Evolutionary conservation across 64 coral and sea anemone genomes (phyloP).

Genomic region (Astreopora myriophthalma): DNA sequence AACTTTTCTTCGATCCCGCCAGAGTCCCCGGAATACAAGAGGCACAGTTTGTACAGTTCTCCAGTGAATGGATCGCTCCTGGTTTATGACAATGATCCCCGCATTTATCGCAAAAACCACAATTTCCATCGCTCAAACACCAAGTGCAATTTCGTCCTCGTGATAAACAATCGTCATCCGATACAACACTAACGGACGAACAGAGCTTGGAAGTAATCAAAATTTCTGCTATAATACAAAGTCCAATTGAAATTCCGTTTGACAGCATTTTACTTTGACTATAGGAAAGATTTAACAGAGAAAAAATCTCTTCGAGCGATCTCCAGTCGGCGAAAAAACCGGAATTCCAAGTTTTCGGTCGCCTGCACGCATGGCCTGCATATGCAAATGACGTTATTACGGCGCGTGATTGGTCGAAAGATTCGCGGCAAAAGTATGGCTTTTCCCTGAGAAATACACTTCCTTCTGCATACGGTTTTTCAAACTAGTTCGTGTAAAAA

Average conservation of each 20-base stretch:
- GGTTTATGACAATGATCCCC: slow-evolving; percentile 93
- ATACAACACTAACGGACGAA: slow-evolving; percentile 29
- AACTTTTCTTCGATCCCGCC: slow-evolving; percentile 81
- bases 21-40: slow-evolving; percentile 90
- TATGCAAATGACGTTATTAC: slow-evolving; percentile 42
- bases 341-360: background rate
- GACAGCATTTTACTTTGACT: background rate
- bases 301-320: background rate
- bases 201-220: slow-evolving; percentile 34
- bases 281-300: background rate
- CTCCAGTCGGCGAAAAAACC: background rate
- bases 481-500: background rate
- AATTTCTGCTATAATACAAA: slow-evolving; percentile 30
- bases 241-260: background rate
- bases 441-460: background rate
- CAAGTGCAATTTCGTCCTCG: slow-evolving; percentile 91
- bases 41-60: slow-evolving; percentile 97
- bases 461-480: background rate
- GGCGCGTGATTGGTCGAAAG: background rate
- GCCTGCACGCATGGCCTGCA: background rate
- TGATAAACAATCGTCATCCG: slow-evolving; percentile 51
- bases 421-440: slow-evolving; percentile 11
- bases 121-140: slow-evolving; percentile 97
- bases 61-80: slow-evolving; percentile 85
- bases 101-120: slow-evolving; percentile 97